phyloP scores from a whole-genome alignment of 2,113 vertebrate genomes.

The Eublepharis macularius region DNA sequence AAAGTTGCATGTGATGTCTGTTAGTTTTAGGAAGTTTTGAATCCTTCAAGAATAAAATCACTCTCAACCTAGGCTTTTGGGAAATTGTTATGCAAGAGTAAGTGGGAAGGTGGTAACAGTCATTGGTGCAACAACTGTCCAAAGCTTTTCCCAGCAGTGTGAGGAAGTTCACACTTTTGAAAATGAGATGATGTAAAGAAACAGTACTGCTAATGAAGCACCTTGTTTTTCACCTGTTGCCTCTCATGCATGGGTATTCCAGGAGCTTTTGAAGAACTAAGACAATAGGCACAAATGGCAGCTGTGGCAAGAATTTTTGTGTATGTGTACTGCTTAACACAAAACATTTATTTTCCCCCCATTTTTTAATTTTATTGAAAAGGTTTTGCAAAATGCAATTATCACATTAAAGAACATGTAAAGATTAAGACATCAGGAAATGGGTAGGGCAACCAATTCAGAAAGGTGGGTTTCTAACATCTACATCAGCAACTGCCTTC shows the following conservation, averaged over 20 bases:
- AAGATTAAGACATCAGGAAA: no score
- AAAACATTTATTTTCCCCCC: no score
- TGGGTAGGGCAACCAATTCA: no score
- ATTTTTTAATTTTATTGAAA: no score
- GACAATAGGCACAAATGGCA: neutral
- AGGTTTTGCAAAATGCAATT: no score
- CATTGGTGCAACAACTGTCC: neutral
- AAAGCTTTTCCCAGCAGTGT: neutral
- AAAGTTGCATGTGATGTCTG: neutral
- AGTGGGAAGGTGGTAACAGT: neutral
- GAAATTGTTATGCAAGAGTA: neutral
- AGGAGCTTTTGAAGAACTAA: neutral
- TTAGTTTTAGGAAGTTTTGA: slow-evolving; percentile 5
- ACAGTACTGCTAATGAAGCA: neutral
- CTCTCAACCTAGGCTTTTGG: neutral
- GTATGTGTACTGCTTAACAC: neutral
- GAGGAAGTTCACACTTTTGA: neutral
- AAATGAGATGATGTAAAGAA: neutral
- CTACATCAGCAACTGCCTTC: no score
- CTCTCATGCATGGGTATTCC: neutral
- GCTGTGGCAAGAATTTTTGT: neutral
- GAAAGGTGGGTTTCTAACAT: no score
- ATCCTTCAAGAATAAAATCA: neutral
- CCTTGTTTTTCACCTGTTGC: neutral
- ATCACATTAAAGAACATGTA: no score